These are phyloP conservation scores for Anhinga rufa DNA, from an alignment of 2,113 vertebrate genomes.

Conservation along the genomic window DNA sequence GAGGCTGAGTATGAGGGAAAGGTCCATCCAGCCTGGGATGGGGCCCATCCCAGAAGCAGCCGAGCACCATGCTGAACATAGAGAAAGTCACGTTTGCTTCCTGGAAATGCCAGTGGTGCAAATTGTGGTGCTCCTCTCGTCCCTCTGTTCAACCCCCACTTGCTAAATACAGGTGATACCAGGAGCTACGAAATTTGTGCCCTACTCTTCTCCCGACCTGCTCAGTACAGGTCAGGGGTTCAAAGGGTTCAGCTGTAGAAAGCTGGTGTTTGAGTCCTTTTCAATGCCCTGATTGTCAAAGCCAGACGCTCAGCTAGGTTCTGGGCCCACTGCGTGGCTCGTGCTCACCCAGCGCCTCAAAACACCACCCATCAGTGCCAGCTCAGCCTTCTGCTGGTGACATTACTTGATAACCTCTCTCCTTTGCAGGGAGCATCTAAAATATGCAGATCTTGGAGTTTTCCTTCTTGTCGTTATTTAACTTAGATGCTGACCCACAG, in stretches of 20 bases:
- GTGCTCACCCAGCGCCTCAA: neutral
- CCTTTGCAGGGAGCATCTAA: neutral
- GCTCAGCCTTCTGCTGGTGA: neutral
- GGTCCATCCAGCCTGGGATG: neutral
- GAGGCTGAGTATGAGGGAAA: neutral
- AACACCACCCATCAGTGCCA: neutral
- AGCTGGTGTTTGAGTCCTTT: neutral
- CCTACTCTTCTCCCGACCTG: neutral
- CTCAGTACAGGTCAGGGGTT: neutral
- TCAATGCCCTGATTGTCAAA: neutral
- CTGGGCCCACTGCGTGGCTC: fast-evolving
- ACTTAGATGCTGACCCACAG: neutral
- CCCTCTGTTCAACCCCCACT: neutral
- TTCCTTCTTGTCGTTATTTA: neutral
- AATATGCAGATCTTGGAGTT: neutral
- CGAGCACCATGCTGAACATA: neutral
- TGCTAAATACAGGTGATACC: neutral
- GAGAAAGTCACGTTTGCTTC: neutral
- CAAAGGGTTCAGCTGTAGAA: neutral
- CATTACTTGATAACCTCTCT: fast-evolving
- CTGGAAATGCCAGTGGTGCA: neutral
- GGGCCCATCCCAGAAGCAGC: neutral
- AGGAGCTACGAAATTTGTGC: neutral
- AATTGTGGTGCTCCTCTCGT: neutral
- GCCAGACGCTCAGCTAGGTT: neutral